Evolutionary conservation across 2,888 invertebrate genomes (phyloP).

Genomic region (Leptopilina myrica): DNA sequence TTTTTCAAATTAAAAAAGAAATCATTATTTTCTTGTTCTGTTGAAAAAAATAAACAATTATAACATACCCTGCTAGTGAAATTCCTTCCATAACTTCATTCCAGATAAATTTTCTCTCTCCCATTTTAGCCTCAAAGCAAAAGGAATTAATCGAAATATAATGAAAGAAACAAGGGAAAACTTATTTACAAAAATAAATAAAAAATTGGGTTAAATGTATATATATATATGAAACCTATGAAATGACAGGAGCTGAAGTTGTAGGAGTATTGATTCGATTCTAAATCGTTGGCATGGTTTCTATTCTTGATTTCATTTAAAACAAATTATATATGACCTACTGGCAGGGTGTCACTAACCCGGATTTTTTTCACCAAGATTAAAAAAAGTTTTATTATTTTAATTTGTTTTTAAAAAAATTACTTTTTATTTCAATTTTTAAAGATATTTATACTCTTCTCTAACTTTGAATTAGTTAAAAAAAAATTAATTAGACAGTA

Average conservation of each 20-base stretch:
- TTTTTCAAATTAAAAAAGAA: background rate
- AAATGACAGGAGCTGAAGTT: slow-evolving; percentile 2
- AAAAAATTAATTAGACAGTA: too few species aligned
- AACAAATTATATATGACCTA: background rate
- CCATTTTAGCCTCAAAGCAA: slow-evolving; percentile 52
- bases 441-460: too few species aligned
- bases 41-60: too few species aligned
- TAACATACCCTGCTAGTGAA: slow-evolving; percentile 61
- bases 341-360: too few species aligned
- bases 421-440: too few species aligned
- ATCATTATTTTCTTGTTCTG: too few species aligned
- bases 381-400: too few species aligned
- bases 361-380: too few species aligned
- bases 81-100: slow-evolving; percentile 64
- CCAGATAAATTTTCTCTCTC: slow-evolving; percentile 66
- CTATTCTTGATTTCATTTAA: slow-evolving; percentile 12
- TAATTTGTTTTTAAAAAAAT: too few species aligned
- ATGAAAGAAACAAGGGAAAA: background rate
- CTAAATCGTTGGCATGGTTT: slow-evolving; percentile 31
- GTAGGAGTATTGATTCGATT: slow-evolving; percentile 21
- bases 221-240: background rate
- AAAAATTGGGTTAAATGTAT: background rate
- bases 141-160: background rate
- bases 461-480: too few species aligned
- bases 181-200: background rate